Percentiles rank a stretch among this genome's conserved stretches.
These are phyloP conservation scores for Rhimphoctona megacephalus DNA, from an alignment of 2,888 invertebrate genomes.

Conservation along the genomic window DNA sequence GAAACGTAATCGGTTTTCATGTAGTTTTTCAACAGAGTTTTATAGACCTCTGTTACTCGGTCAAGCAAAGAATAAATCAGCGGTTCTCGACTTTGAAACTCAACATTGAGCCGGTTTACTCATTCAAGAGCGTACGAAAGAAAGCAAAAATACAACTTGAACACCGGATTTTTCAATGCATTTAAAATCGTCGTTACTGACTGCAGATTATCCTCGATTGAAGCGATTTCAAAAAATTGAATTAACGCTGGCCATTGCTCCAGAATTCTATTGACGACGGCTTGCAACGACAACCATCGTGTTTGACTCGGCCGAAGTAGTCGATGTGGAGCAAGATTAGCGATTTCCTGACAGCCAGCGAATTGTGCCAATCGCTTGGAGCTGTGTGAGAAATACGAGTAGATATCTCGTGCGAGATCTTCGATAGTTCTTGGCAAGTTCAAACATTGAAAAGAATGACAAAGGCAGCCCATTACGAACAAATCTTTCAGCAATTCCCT, in stretches of 20 bases:
- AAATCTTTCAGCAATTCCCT: constrained; percentile 40
- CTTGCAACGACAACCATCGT: constrained; percentile 37
- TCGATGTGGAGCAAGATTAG: constrained; percentile 33
- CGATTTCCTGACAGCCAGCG: constrained; percentile 16
- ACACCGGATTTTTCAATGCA: constrained; percentile 25
- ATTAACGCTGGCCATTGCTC: constrained; percentile 41
- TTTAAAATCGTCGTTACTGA: constrained; percentile 1
- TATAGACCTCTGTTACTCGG: too few relatives aligned
- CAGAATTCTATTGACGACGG: constrained; percentile 40
- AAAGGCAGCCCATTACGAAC: constrained; percentile 60
- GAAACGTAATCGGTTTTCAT: too few relatives aligned
- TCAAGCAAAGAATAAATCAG: too few relatives aligned
- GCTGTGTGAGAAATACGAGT: constrained; percentile 64
- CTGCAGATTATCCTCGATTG: constrained; percentile 19
- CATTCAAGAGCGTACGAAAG: not conserved
- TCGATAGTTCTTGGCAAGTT: constrained; percentile 6
- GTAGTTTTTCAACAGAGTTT: too few relatives aligned
- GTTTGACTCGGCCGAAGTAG: constrained; percentile 29
- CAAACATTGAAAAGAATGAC: constrained; percentile 46
- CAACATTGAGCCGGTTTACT: too few relatives aligned
- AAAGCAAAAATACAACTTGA: constrained; percentile 30
- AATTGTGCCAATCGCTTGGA: constrained; percentile 48
- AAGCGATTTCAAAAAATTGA: constrained; percentile 21
- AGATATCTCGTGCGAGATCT: constrained; percentile 59
- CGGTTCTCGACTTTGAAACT: too few relatives aligned